Conservation (phyloP, 2,113 vertebrate genomes). For the Hyperopisus bebe region DNA sequence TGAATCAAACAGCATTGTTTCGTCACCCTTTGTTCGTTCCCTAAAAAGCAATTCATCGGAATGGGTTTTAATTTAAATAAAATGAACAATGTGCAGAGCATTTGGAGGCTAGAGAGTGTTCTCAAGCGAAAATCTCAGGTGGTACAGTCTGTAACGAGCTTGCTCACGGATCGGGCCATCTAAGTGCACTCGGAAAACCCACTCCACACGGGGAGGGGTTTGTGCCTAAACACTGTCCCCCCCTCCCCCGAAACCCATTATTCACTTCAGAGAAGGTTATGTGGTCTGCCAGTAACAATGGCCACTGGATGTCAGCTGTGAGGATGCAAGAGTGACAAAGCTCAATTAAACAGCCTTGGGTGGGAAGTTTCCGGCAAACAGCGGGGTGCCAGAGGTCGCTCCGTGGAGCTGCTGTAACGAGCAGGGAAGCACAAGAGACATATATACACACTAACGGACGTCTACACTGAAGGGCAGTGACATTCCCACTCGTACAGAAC, state of each 20-base stretch:
- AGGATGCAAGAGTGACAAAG: neutral
- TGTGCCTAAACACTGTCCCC: neutral
- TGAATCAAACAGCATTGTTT: neutral
- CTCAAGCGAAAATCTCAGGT: neutral
- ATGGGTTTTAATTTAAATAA: too few species aligned
- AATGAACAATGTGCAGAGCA: neutral
- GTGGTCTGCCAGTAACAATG: neutral
- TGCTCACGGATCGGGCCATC: neutral
- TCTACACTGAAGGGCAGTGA: neutral
- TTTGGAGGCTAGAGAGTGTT: neutral
- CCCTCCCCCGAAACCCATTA: neutral
- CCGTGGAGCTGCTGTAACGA: neutral
- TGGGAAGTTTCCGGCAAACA: neutral
- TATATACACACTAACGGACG: neutral
- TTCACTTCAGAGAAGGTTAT: neutral
- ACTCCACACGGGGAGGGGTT: neutral
- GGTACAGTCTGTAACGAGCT: neutral
- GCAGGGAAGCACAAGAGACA: neutral
- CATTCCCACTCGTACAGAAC: neutral
- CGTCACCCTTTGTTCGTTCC: neutral
- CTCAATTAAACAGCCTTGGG: neutral
- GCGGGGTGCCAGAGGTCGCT: neutral
- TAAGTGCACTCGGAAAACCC: neutral
- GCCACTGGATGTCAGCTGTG: neutral
- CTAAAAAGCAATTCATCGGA: neutral